Evolutionary conservation across 2,888 invertebrate species (phyloP), one percentile per base, ranked within the genome.

Genomic region (Agriopis aurantiaria): DNA sequence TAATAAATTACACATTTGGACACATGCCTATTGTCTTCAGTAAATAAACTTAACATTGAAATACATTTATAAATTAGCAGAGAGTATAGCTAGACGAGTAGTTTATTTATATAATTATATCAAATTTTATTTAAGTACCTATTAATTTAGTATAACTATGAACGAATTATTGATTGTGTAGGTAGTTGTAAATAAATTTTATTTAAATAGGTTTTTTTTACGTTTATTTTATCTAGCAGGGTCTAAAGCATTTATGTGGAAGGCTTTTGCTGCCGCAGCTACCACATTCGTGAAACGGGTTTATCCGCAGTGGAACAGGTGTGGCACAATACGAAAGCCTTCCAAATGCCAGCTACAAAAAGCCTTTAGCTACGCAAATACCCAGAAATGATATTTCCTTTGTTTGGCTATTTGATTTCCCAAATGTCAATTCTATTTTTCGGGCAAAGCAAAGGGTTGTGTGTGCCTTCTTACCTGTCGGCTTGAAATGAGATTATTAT

Each of bases 271-370:
- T 58, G 43, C 61, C 62, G 48, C 66, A 59, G 51, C 60, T 49
- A n/a, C 62, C 65, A 41, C 60, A 71, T 67, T 60, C 64, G 52
- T 45, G 17, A 33, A 43, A 11, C 17, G 75, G 72, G 70, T 68
- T 74, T 72, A 72, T 68, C 78, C 77, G 78, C 78, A 79, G 40
- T 55, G 76, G 73, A 68, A 76, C 85, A 84, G 82, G 80, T 84
- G 85, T 64, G 75, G 65, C 69, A 75, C 68, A 71, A 69, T 63
- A 53, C 63, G 68, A 60, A 41, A 61, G 53, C 68, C 66, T 52
- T 49, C 40, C 51, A 57, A 33, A 69, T 68, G 52, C 48, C 60
- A 12, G 45, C 23, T 55, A 52, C 66, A 71, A 71, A 65, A 63
- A 45, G 63, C 45, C 33, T 67, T 59, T 63, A 49, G 49, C 48